phyloP scores from a whole-genome alignment of 2,888 invertebrate species.

The Dryomyza anilis region DNA sequence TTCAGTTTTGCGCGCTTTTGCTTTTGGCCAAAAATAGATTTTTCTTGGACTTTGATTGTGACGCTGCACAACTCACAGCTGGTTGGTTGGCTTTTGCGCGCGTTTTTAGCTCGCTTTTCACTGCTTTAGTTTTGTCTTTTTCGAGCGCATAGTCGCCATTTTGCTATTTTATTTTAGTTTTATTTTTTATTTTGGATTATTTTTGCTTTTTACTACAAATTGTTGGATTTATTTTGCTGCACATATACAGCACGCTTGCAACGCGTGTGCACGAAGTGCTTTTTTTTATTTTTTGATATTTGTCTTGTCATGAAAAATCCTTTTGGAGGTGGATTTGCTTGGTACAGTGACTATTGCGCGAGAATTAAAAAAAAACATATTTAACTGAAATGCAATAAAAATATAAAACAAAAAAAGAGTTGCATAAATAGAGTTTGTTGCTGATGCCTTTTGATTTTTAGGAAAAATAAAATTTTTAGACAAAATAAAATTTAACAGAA shows the following conservation, averaged over 20 bases:
- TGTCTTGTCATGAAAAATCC: too few relatives aligned
- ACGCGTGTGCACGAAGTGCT: not conserved
- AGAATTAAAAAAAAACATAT: not conserved
- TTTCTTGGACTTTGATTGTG: constrained; percentile 13
- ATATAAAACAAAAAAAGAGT: too few relatives aligned
- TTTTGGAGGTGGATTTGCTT: too few relatives aligned
- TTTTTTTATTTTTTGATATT: not conserved
- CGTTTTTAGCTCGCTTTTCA: not conserved
- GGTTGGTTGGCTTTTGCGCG: not conserved
- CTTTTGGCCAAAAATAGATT: constrained; percentile 15
- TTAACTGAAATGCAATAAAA: not conserved
- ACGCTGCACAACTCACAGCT: not conserved
- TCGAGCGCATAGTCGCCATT: too few relatives aligned
- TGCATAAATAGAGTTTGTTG: too few relatives aligned
- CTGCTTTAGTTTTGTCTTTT: not conserved
- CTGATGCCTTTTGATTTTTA: too few relatives aligned
- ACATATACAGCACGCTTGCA: not conserved
- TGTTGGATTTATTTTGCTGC: too few relatives aligned
- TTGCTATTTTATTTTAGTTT: not conserved
- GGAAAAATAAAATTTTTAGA: too few relatives aligned
- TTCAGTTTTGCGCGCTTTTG: not conserved
- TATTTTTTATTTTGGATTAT: not conserved
- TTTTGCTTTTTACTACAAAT: too few relatives aligned
- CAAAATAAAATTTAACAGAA: too few relatives aligned
- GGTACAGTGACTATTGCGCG: not conserved